phyloP scores from a whole-genome alignment of 2,113 vertebrate genomes.

The Xiphophorus couchianus region DNA sequence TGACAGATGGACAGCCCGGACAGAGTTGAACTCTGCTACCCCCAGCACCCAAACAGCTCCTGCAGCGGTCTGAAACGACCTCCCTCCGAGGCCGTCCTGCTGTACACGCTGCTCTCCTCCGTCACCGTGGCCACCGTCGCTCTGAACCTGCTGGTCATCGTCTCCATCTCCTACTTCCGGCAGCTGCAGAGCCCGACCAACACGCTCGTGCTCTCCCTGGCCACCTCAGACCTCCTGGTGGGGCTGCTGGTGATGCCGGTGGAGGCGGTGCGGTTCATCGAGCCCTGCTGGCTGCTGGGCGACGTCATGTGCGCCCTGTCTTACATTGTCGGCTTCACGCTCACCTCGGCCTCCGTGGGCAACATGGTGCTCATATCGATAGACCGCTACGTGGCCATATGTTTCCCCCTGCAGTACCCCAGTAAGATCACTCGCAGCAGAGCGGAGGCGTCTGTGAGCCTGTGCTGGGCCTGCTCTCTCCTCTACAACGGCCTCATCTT shows the following conservation, averaged over 20 bases:
- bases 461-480: constrained; percentile 60
- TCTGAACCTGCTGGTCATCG: constrained; percentile 61
- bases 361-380: constrained; percentile 68
- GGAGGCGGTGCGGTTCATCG: constrained; percentile 54
- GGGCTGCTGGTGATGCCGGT: constrained; percentile 85
- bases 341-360: constrained; percentile 63
- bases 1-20: constrained; percentile 24
- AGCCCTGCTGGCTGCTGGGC: constrained; percentile 72
- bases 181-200: constrained; percentile 77
- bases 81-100: constrained; percentile 21
- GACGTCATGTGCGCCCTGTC: constrained; percentile 58
- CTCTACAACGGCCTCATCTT: constrained; percentile 54
- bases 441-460: constrained; percentile 34
- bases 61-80: constrained; percentile 28
- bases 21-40: constrained; percentile 49
- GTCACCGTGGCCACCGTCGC: constrained; percentile 38
- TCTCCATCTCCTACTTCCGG: constrained; percentile 72
- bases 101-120: constrained; percentile 42
- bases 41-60: constrained; percentile 40
- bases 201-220: constrained; percentile 75
- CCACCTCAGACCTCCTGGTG: constrained; percentile 66
- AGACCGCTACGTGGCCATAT: constrained; percentile 67
- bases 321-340: constrained; percentile 42
- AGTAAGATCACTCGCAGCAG: constrained; percentile 45
- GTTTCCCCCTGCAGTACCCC: constrained; percentile 63